Evolutionary conservation across 1,140 invertebrate genomes (phyloP).

Genomic region (Palaemon carinicauda): DNA sequence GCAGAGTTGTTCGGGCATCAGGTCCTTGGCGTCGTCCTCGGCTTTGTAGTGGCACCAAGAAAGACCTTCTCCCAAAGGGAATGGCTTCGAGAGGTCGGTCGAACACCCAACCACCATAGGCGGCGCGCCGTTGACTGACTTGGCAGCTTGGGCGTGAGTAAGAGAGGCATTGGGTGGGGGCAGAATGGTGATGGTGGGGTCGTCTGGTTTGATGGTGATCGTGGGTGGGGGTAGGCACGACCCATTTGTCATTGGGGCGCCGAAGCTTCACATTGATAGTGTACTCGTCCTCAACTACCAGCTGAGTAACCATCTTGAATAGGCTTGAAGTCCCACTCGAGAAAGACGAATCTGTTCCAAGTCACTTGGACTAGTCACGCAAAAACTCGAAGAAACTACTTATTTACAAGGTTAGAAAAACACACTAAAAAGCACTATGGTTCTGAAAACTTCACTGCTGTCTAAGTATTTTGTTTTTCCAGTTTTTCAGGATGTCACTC

Average conservation of each 20-base stretch:
- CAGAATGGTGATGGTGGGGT: conserved; percentile 34
- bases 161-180: conserved; percentile 35
- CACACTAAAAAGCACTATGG: too few species aligned
- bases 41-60: not conserved
- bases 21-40: not conserved
- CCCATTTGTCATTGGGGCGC: conserved; percentile 62
- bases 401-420: too few species aligned
- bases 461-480: too few species aligned
- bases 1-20: not conserved
- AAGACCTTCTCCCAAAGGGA: not conserved
- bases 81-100: conserved; percentile 60
- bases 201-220: conserved; percentile 22
- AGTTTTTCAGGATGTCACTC: too few species aligned
- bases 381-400: too few species aligned
- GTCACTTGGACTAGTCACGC: too few species aligned
- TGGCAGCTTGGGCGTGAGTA: conserved; percentile 24
- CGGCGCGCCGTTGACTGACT: not conserved
- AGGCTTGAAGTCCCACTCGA: not conserved
- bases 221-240: conserved; percentile 52
- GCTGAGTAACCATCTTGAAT: conserved; percentile 35
- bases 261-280: conserved; percentile 66
- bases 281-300: conserved; percentile 59
- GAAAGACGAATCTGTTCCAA: not conserved
- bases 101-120: conserved; percentile 61
- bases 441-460: too few species aligned